These are phyloP conservation scores for Micrasema longulum DNA, from an alignment of 1,140 invertebrate genomes.

Conservation along the genomic window DNA sequence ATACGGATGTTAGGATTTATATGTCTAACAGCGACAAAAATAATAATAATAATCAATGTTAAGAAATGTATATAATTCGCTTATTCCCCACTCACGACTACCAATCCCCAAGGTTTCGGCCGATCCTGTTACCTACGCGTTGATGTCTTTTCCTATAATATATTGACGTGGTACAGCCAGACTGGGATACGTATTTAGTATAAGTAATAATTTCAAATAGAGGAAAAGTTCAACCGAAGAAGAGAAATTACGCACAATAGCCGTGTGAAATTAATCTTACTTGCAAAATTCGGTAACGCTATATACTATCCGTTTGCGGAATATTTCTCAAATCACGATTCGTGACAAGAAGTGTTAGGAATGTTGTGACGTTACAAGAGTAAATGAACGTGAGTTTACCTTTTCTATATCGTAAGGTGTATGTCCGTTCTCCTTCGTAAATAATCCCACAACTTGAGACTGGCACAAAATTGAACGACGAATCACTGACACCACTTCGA, in stretches of 20 bases:
- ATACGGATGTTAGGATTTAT: too few relatives aligned
- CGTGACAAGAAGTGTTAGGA: not conserved
- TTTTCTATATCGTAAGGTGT: conserved; percentile 11
- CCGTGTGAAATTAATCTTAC: not conserved
- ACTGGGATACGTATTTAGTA: not conserved
- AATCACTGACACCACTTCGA: conserved; percentile 20
- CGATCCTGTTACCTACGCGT: too few relatives aligned
- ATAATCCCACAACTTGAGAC: conserved; percentile 21
- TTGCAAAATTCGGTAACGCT: not conserved
- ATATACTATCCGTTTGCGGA: not conserved
- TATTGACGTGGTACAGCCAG: not conserved
- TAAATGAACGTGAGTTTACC: conserved; percentile 17
- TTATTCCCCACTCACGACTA: too few relatives aligned
- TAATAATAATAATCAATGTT: too few relatives aligned
- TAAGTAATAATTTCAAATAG: not conserved
- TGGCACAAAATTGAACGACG: conserved; percentile 17
- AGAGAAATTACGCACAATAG: not conserved
- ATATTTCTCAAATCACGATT: conserved; percentile 1
- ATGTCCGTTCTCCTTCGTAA: conserved; percentile 5
- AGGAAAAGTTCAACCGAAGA: too few relatives aligned
- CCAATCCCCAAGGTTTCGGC: too few relatives aligned
- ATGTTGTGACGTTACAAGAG: not conserved
- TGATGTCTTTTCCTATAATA: not conserved
- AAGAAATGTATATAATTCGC: too few relatives aligned
- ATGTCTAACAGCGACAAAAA: too few relatives aligned